phyloP scores from a whole-genome alignment of 2,113 vertebrate species.

The Mustela nigripes region DNA sequence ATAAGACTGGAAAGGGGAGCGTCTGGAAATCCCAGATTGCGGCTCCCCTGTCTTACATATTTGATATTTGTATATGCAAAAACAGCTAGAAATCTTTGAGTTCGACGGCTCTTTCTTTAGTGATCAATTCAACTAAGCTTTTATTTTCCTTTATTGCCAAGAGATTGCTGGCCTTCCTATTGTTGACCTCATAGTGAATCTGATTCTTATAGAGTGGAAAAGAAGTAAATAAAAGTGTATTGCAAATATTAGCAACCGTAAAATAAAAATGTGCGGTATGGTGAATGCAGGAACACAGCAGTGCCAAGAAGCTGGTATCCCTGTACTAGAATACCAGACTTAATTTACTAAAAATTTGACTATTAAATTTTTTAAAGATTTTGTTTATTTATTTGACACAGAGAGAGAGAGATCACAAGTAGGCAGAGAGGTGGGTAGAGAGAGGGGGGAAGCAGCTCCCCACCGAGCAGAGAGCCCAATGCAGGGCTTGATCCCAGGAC shows the following conservation, averaged over 20 bases:
- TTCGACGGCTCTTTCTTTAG: background rate
- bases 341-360: constrained; percentile 5
- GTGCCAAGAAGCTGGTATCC: background rate
- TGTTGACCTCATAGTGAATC: constrained; percentile 6
- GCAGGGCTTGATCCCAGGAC: background rate
- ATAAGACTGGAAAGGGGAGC: background rate
- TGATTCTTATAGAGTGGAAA: background rate
- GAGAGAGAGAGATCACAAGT: background rate
- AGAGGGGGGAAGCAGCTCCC: background rate
- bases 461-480: background rate
- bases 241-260: background rate
- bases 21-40: background rate
- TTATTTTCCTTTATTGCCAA: constrained; percentile 15
- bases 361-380: background rate
- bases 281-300: background rate
- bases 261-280: background rate
- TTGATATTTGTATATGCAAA: background rate
- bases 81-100: background rate
- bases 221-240: background rate
- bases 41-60: background rate
- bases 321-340: background rate
- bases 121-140: background rate
- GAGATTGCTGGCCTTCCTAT: background rate
- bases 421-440: background rate
- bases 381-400: background rate